phyloP scores from a whole-genome alignment of 2,797 vertebrate species.

The Enteromius argenteus region DNA sequence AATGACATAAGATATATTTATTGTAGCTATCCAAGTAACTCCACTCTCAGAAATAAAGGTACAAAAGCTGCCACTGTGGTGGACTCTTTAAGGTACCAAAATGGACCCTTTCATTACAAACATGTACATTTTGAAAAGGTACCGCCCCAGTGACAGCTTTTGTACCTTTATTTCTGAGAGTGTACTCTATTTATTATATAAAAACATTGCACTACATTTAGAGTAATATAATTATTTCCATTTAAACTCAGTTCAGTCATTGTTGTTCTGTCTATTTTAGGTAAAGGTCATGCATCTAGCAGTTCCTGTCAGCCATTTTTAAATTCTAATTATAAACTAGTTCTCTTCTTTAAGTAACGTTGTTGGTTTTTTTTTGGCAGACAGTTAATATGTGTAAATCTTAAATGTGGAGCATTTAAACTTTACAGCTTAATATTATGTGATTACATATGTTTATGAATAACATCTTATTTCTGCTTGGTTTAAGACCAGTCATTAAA shows the following conservation, averaged over 20 bases:
- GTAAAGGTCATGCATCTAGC: constrained; percentile 51
- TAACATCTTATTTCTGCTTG: neutral
- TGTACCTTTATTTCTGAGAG: no score
- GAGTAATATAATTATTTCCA: constrained; percentile 21
- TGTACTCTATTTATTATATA: neutral
- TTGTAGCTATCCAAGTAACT: neutral
- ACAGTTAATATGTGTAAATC: neutral
- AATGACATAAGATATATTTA: neutral
- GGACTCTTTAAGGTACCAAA: no score
- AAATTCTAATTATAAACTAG: constrained; percentile 39
- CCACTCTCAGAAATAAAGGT: no score
- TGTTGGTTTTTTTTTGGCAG: neutral
- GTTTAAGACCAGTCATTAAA: neutral
- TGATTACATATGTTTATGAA: neutral
- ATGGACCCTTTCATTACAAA: no score
- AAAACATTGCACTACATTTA: neutral
- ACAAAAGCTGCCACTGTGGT: no score
- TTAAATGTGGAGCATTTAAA: neutral
- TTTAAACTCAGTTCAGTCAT: neutral
- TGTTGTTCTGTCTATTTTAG: constrained; percentile 49
- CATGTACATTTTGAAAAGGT: no score
- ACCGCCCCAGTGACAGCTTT: no score
- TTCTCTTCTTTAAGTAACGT: neutral
- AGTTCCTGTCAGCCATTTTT: constrained; percentile 43
- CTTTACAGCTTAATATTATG: neutral